These are phyloP conservation scores for Macaria liturata DNA, from an alignment of 2,888 invertebrate species.

Conservation along the genomic window DNA sequence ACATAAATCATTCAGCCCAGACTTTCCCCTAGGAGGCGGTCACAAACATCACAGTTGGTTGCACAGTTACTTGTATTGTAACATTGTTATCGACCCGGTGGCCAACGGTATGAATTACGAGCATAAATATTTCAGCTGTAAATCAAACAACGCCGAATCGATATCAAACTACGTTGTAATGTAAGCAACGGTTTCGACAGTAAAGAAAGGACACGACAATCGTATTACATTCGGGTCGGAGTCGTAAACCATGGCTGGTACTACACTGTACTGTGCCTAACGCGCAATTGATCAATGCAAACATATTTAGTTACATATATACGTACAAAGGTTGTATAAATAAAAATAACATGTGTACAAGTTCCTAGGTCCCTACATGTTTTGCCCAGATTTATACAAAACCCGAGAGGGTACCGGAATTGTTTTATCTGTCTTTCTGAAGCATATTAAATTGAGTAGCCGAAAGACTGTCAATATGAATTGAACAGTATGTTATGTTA, in stretches of 20 bases:
- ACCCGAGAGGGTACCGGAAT: no score
- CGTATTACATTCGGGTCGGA: constrained; percentile 43
- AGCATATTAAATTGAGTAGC: no score
- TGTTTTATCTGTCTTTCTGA: no score
- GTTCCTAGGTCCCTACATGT: no score
- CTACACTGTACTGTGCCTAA: constrained; percentile 11
- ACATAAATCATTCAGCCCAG: no score
- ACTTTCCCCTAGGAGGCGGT: no score
- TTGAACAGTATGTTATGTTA: no score
- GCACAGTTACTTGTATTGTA: background rate
- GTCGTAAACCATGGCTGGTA: constrained; percentile 44
- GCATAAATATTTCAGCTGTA: constrained; percentile 19
- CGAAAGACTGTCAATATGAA: no score
- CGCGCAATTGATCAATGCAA: constrained; percentile 36
- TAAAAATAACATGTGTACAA: no score
- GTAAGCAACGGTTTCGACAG: constrained; percentile 41
- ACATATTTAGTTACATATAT: background rate
- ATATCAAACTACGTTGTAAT: constrained; percentile 24
- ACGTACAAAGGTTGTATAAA: no score
- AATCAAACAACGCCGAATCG: constrained; percentile 30
- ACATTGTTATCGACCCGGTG: constrained; percentile 4
- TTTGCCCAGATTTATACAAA: no score
- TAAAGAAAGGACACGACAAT: constrained; percentile 41
- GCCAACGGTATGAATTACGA: constrained; percentile 15
- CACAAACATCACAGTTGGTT: no score